These are phyloP conservation scores for Eriocheir sinensis DNA, from an alignment of 1,140 invertebrate genomes.

Conservation along the genomic window DNA sequence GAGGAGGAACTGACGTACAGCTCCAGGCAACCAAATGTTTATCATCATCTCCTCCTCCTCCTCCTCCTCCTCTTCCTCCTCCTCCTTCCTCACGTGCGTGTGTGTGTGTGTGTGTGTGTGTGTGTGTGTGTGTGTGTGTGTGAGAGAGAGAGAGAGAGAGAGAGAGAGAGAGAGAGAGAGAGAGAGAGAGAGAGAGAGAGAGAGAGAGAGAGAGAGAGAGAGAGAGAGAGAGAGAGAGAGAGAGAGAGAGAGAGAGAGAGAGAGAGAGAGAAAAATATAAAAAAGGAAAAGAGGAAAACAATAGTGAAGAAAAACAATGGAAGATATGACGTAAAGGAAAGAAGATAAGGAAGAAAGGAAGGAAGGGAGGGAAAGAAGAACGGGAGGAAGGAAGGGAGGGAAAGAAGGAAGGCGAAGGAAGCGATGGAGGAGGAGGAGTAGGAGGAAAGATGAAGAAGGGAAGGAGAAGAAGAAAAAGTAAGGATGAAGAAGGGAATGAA, in stretches of 20 bases:
- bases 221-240: not conserved
- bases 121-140: too few species aligned
- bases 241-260: too few species aligned
- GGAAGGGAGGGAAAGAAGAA: not conserved
- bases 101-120: too few species aligned
- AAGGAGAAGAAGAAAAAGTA: not conserved
- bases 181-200: not conserved
- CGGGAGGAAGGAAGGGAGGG: not conserved
- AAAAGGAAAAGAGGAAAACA: not conserved
- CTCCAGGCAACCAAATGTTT: not conserved
- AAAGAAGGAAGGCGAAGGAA: too few species aligned
- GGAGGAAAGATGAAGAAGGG: not conserved
- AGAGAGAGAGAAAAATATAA: not conserved
- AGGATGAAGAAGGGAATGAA: too few species aligned
- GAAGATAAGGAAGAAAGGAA: not conserved
- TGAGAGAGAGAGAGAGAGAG: not conserved
- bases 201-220: not conserved
- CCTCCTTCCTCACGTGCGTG: not conserved
- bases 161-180: not conserved
- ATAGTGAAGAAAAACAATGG: too few species aligned
- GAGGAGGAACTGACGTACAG: not conserved
- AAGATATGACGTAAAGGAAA: too few species aligned
- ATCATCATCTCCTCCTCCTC: slow-evolving; percentile 13
- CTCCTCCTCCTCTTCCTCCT: not conserved
- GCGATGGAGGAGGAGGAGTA: not conserved